A percentile compares a stretch with the other conserved stretches of the same genome.
Conservation (phyloP, 2,113 vertebrate species). For the Bufo bufo region DNA sequence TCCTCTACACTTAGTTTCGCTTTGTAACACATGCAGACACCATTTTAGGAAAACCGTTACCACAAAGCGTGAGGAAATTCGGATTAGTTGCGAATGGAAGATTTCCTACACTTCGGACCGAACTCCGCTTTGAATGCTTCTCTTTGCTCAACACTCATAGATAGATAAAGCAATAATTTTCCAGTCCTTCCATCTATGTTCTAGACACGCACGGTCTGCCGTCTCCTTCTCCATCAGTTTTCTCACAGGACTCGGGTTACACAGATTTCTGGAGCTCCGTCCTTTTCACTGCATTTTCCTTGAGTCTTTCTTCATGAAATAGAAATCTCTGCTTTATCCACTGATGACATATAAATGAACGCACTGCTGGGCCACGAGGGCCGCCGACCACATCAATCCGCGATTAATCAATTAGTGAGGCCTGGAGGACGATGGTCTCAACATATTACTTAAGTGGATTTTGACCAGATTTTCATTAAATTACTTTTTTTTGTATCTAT, state of each 20-base stretch:
- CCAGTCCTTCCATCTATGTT: not conserved
- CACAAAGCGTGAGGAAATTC: too few relatives aligned
- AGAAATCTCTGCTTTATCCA: conserved; percentile 38
- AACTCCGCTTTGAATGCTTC: too few relatives aligned
- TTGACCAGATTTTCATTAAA: not conserved
- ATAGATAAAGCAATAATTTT: not conserved
- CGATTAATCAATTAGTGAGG: conserved; percentile 37
- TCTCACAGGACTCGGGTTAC: conserved; percentile 43
- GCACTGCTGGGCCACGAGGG: not conserved
- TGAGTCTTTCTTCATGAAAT: conserved; percentile 30
- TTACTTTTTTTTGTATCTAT: not conserved
- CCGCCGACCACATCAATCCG: not conserved
- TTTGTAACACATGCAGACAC: too few relatives aligned
- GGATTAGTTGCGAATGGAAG: too few relatives aligned
- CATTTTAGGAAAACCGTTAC: too few relatives aligned
- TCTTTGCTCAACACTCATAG: too few relatives aligned
- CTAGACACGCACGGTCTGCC: not conserved
- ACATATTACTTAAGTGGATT: conserved; percentile 14
- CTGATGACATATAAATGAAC: conserved; percentile 32
- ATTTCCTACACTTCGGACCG: too few relatives aligned
- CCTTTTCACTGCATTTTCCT: conserved; percentile 32
- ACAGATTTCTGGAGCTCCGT: conserved; percentile 25
- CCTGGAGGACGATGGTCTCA: conserved; percentile 6
- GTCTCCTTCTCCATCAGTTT: not conserved
- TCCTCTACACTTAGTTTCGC: too few relatives aligned